Evolutionary conservation across 1,140 invertebrate genomes (phyloP), one percentile per base, ranked within the genome.

Genomic region (Philotrypesis tridentata): DNA sequence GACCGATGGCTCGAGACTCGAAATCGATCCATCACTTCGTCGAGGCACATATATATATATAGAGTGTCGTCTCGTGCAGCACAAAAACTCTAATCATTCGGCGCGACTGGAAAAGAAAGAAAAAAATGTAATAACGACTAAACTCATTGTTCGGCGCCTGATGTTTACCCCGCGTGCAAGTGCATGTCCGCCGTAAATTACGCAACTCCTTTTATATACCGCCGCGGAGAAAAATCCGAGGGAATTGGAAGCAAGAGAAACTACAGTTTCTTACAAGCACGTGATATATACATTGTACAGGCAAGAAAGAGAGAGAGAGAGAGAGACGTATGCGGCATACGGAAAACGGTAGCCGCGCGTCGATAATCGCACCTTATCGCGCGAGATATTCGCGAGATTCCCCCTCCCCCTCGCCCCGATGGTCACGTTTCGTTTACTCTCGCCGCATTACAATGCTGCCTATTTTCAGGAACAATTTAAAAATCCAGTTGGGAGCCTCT

Each of bases 391-490:
- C 55, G 27, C 77, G 21, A 71, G 77, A 79, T 79, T 79, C 77
- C 43, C n/a, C n/a, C n/a, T n/a, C n/a, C n/a, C n/a, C n/a, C n/a
- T n/a, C n/a, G n/a, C n/a, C n/a, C 25, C 37, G 65, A 23, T 25
- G 27, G 31, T 70, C 63, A 72, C 70, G 70, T 70, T 70, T 70
- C 29, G 29, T 65, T 65, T 65, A 14, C 27, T 29, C 23, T 29
- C 14, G 67, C 67, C 67, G 14, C 29, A 29, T 33, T 29, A 29
- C 31, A 33, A 31, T 37, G 77, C 31, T 40, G 65, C 63, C n/a
- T 67, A 79, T 79, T 79, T 79, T 79, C 77, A 71, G 71, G n/a
- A 79, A 40, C 43, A 40, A 79, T 79, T 60, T 79, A 79, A 79
- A 79, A 71, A 27, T 40, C n/a, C 33, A 12, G n/a, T 40, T 9